Percentiles rank a stretch among this genome's conserved stretches.
phyloP scores from a whole-genome alignment of 2,113 vertebrate species.

The Macrotis lagotis region DNA sequence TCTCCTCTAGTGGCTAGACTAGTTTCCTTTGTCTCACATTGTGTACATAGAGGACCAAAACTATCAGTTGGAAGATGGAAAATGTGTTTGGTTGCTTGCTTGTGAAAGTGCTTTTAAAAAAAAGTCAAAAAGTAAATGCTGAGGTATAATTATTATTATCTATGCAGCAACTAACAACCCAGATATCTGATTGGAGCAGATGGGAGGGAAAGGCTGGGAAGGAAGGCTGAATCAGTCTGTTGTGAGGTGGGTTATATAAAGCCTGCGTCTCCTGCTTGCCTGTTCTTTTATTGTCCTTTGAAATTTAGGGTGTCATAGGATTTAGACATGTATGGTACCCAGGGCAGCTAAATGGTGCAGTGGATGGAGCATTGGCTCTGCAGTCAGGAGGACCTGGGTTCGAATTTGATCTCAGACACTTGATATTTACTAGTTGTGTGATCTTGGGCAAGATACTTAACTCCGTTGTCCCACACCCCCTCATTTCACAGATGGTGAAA shows the following conservation, averaged over 20 bases:
- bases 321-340: too few species aligned
- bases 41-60: neutral
- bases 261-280: neutral
- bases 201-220: too few species aligned
- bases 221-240: neutral
- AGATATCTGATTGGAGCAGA: neutral
- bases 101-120: constrained; percentile 11
- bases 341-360: too few species aligned
- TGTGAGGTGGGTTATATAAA: neutral
- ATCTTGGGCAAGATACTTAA: too few species aligned
- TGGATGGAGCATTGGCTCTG: too few species aligned
- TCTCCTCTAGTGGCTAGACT: neutral
- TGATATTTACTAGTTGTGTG: too few species aligned
- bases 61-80: constrained; percentile 1
- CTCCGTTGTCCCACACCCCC: too few species aligned
- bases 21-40: neutral
- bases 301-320: neutral
- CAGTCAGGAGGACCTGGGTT: too few species aligned
- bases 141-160: neutral
- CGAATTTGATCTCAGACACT: too few species aligned
- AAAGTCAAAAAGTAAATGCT: neutral
- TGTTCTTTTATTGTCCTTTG: neutral
- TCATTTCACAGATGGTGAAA: neutral
- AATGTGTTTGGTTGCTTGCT: neutral
- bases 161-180: too few species aligned